Evolutionary conservation across 2,113 vertebrate species (phyloP).

Genomic region (Microtus ochrogaster): DNA sequence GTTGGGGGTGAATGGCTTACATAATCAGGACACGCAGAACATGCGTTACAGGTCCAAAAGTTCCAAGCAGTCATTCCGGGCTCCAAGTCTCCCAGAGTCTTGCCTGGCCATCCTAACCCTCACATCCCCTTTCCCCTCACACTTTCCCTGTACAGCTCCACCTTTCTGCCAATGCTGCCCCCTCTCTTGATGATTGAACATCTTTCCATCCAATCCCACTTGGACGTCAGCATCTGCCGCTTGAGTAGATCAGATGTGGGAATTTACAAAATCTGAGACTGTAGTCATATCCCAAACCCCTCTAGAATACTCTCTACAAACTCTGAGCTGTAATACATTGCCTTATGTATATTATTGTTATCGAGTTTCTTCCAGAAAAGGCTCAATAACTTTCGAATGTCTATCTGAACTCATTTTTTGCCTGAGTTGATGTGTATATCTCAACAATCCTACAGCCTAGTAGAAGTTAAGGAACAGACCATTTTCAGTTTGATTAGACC

Average conservation of each 20-base stretch:
- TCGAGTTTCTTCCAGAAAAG: background rate
- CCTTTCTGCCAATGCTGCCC: background rate
- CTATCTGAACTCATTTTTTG: background rate
- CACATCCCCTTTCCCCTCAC: background rate
- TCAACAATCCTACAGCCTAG: background rate
- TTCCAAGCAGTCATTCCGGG: background rate
- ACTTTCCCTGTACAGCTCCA: background rate
- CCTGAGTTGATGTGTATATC: background rate
- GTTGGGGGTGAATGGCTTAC: background rate
- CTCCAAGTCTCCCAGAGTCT: background rate
- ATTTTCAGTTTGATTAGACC: no score
- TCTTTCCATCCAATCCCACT: background rate
- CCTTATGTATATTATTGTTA: background rate
- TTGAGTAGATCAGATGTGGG: background rate
- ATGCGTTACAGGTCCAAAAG: background rate
- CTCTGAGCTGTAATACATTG: background rate
- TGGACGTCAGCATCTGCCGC: background rate
- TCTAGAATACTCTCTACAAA: background rate
- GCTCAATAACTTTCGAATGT: accelerated
- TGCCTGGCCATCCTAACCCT: background rate
- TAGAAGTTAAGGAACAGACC: no score
- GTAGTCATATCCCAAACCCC: background rate
- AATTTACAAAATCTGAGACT: background rate
- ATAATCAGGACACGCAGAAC: background rate
- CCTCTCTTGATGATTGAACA: background rate